Conservation (phyloP, 2,888 invertebrate genomes). For the Coelogynopora nodosa region DNA sequence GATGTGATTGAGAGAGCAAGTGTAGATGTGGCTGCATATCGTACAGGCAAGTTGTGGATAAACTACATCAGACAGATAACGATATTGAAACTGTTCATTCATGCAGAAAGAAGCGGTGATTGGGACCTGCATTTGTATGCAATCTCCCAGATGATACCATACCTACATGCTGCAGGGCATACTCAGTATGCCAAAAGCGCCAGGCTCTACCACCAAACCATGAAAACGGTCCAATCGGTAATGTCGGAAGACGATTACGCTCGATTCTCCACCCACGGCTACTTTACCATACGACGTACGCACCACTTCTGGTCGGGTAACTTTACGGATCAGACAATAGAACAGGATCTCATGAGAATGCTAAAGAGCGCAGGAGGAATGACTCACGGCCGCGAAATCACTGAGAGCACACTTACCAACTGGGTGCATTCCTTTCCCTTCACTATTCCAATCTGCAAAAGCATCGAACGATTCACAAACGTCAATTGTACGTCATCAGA, state of each 20-base stretch:
- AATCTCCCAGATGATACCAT: constrained; percentile 30
- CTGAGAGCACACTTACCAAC: constrained; percentile 33
- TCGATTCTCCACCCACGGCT: constrained; percentile 24
- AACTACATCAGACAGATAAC: constrained; percentile 9
- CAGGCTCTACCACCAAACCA: constrained; percentile 9
- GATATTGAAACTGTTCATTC: constrained; percentile 31
- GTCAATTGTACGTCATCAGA: constrained; percentile 30
- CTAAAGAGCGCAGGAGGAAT: constrained; percentile 4
- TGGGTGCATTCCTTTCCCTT: constrained; percentile 26
- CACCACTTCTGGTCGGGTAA: constrained; percentile 31
- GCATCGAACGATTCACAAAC: constrained; percentile 25
- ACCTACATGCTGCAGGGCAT: constrained; percentile 37
- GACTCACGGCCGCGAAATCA: constrained; percentile 34
- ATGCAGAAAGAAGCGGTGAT: constrained; percentile 9
- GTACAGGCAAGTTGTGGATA: constrained; percentile 25
- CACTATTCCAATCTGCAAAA: background rate
- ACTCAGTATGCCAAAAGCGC: constrained; percentile 29
- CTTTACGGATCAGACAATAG: constrained; percentile 28
- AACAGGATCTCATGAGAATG: constrained; percentile 15
- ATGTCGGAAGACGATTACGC: constrained; percentile 31
- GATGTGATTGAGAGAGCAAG: constrained; percentile 14
- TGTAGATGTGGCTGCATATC: constrained; percentile 23
- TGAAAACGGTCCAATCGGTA: constrained; percentile 24
- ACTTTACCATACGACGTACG: constrained; percentile 28
- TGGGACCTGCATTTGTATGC: constrained; percentile 16